These are phyloP conservation scores for Microcebus ravelobensis DNA, from an alignment of 2,113 vertebrate genomes.

Conservation along the genomic window DNA sequence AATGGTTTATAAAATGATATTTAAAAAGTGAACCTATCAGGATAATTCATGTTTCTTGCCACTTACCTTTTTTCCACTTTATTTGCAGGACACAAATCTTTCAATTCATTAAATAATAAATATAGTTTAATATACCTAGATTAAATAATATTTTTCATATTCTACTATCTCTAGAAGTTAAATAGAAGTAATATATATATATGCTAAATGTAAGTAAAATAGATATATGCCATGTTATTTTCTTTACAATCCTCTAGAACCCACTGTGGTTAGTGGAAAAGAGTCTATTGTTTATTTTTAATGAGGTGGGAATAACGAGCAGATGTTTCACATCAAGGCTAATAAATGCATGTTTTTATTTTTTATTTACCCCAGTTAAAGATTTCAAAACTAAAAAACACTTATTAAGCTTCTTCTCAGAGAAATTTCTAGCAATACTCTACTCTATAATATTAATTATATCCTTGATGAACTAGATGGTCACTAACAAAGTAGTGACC, in stretches of 20 bases:
- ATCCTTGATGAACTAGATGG: background rate
- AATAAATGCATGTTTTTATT: slow-evolving; percentile 22
- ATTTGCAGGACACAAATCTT: background rate
- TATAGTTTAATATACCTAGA: background rate
- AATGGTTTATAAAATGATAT: slow-evolving; percentile 26
- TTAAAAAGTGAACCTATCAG: background rate
- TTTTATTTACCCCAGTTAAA: slow-evolving; percentile 31
- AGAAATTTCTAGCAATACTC: background rate
- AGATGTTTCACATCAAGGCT: slow-evolving; percentile 29
- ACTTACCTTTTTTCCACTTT: background rate
- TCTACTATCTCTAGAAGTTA: background rate
- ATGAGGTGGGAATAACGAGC: background rate
- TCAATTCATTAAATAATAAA: slow-evolving; percentile 27
- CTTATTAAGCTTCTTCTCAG: background rate
- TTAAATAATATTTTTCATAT: background rate
- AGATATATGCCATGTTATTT: background rate
- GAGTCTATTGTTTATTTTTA: slow-evolving; percentile 37
- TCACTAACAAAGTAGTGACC: background rate
- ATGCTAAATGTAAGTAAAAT: background rate
- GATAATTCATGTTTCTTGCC: background rate
- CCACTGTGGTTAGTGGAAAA: background rate
- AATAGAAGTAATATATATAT: background rate
- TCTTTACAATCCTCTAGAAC: background rate
- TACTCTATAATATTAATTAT: background rate
- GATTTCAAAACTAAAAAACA: slow-evolving; percentile 19